Conservation (phyloP, 2,888 invertebrate species). For the Drosophila parthenogenetica region DNA sequence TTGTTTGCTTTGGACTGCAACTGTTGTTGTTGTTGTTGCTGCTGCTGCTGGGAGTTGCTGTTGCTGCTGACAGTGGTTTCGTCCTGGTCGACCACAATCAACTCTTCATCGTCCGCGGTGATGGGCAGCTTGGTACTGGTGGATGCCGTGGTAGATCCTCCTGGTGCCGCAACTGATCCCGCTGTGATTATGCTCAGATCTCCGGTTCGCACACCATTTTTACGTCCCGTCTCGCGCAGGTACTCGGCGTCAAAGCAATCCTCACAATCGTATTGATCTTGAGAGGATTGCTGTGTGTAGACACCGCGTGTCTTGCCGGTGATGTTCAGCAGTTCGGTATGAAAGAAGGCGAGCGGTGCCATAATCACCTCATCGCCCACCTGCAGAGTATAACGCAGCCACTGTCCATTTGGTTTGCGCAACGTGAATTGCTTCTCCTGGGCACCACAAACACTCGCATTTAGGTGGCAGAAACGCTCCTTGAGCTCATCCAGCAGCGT, state of each 20-base stretch:
- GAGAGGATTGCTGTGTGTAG: conserved; percentile 88
- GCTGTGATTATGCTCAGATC: conserved; percentile 26
- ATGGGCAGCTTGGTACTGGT: conserved; percentile 81
- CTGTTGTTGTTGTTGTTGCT: conserved; percentile 85
- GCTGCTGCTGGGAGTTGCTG: conserved; percentile 68
- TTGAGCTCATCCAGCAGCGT: conserved; percentile 93
- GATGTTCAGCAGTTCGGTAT: conserved; percentile 93
- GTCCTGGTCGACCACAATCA: conserved; percentile 86
- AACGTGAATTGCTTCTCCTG: conserved; percentile 92
- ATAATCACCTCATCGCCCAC: conserved; percentile 96
- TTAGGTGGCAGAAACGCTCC: conserved; percentile 95
- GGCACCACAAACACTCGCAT: conserved; percentile 95
- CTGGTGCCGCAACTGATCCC: background rate
- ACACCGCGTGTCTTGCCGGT: conserved; percentile 89
- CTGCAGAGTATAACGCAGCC: conserved; percentile 90
- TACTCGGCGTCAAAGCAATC: conserved; percentile 98
- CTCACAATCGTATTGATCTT: conserved; percentile 91
- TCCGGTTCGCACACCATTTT: conserved; percentile 62
- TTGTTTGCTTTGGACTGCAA: conserved; percentile 74
- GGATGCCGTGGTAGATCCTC: conserved; percentile 4
- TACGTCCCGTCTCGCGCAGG: conserved; percentile 92
- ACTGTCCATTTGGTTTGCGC: conserved; percentile 86
- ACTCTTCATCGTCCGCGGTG: conserved; percentile 83
- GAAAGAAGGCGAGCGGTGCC: conserved; percentile 94
- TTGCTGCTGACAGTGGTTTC: conserved; percentile 59